Evolutionary conservation across 2,797 vertebrate species (phyloP), one percentile per base, ranked within the genome.

Genomic region (Prionace glauca): DNA sequence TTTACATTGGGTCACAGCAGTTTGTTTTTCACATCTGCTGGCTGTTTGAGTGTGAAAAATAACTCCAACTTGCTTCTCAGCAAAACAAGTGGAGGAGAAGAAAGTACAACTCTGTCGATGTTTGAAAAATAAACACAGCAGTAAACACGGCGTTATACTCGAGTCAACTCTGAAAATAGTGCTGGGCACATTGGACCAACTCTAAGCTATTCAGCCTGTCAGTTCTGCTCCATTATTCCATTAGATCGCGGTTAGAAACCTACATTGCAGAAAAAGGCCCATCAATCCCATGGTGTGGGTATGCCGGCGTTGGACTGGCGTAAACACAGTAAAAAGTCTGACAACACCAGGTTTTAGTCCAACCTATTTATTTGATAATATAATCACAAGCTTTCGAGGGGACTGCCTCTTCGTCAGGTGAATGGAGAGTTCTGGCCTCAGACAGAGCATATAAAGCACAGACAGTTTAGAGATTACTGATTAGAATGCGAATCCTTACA

Each of bases 1-100:
- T 95, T 95, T 77, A 77, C 93, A 95, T 95, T 95, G 60, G 93
- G 93, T 95, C 93, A 50, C 93, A 74, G 93, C 71, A 74, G 71
- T 95, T 95, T 95, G 69, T 50, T 77, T 77, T 95, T 77, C 93
- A 77, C 93, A 95, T 95, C 93, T 95, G 93, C 93, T 77, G 3
- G 50, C 45, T 74, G 71, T 72, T 95, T 95, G 45, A 36, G 65
- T 26, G 67, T 18, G 69, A 50, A 94, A 56, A 69, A 72, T 16
- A 95, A 95, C 69, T 8, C 20, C 1, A 69, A 69, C 10, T 92
- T 22, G 62, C 32, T 92, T 67, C 32, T 67, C 14, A 36, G 65
- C 90, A 69, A 92, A 62, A 69, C 1, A 65, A 65, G n/a, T n/a
- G n/a, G n/a, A n/a, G n/a, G n/a, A 65, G 41, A 92, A 3, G 20